A percentile compares a stretch with the other conserved stretches of the same genome.
Conservation (phyloP, 64 coral and sea anemone species). For the Cladopsammia gracilis region DNA sequence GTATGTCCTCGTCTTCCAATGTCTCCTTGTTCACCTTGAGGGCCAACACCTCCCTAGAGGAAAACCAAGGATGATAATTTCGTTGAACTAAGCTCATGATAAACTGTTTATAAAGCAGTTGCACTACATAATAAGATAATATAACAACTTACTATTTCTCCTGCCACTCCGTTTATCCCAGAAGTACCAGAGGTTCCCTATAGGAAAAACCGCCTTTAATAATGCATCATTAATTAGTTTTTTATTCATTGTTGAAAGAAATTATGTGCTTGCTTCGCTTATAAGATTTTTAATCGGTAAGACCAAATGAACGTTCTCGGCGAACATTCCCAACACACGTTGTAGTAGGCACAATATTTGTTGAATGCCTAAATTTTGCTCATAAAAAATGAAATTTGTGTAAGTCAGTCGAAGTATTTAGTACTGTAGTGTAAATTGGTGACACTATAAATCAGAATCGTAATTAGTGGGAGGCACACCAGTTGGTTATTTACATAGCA, state of each 20-base stretch:
- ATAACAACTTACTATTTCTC: constrained; percentile 25
- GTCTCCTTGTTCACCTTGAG: constrained; percentile 41
- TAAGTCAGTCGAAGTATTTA: no score
- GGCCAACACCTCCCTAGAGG: constrained; percentile 31
- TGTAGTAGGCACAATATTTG: no score
- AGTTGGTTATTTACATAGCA: no score
- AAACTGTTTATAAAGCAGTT: background rate
- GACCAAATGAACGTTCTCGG: no score
- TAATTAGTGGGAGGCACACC: no score
- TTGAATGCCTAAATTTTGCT: no score
- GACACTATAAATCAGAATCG: no score
- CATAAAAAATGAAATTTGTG: no score
- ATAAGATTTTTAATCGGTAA: no score
- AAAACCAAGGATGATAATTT: background rate
- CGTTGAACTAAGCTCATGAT: background rate
- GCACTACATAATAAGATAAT: background rate
- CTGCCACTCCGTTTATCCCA: constrained; percentile 25
- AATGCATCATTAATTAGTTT: background rate
- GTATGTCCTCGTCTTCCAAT: constrained; percentile 24
- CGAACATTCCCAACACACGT: no score
- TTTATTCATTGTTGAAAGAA: background rate
- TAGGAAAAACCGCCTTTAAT: background rate
- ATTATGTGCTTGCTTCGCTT: no score
- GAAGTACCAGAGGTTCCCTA: constrained; percentile 47
- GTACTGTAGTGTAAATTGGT: no score